Evolutionary conservation across 2,113 vertebrate genomes (phyloP).

Genomic region (Malurus cyaneus): DNA sequence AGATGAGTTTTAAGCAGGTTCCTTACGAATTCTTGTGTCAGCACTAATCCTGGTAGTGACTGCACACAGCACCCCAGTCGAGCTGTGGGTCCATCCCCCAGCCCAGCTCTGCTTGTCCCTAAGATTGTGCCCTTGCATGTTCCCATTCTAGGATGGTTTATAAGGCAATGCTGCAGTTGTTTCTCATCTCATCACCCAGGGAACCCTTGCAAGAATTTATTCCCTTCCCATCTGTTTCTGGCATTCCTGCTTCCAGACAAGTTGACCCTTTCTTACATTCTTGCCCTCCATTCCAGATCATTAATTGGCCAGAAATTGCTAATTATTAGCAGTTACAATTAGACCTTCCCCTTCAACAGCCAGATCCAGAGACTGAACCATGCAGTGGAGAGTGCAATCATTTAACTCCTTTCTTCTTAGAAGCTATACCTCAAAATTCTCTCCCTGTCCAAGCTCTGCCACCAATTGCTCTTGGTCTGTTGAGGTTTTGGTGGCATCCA

Average conservation of each 20-base stretch:
- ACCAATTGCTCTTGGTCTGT: background rate
- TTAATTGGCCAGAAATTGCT: background rate
- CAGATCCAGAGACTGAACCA: background rate
- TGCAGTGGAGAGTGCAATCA: background rate
- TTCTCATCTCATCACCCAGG: background rate
- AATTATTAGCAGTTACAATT: background rate
- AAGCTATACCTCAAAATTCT: background rate
- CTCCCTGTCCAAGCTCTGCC: background rate
- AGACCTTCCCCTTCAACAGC: background rate
- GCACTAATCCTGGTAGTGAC: background rate
- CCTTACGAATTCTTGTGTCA: background rate
- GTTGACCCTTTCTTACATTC: background rate
- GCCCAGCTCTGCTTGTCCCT: background rate
- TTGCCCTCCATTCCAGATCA: background rate
- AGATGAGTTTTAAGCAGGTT: background rate
- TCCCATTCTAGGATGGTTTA: background rate
- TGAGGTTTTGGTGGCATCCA: background rate
- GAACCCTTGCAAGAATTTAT: background rate
- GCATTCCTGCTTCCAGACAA: background rate
- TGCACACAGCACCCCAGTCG: background rate
- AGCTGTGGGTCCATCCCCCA: background rate
- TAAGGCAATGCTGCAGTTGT: background rate
- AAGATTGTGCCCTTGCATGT: background rate
- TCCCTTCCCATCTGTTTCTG: background rate
- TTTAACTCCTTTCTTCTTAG: background rate